Percentiles rank a stretch among this genome's conserved stretches.
Conservation (phyloP, 2,797 vertebrate species). For the Micropoecilia bifurca region DNA sequence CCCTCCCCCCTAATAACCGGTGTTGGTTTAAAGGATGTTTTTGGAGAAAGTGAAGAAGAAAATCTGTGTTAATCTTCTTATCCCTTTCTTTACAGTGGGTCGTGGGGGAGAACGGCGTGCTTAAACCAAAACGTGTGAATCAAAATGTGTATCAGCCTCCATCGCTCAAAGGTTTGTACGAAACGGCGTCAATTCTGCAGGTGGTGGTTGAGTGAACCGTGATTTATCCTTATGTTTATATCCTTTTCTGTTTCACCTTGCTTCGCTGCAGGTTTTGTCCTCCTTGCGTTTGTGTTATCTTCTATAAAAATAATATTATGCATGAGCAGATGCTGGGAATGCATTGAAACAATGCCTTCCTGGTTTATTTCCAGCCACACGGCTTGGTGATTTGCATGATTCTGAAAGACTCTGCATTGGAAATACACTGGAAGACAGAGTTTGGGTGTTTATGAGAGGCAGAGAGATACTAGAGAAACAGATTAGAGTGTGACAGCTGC, state of each 20-base stretch:
- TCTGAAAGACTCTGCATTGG: slow-evolving; percentile 20
- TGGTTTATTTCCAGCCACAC: slow-evolving; percentile 13
- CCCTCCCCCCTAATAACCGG: neutral
- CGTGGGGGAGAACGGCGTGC: slow-evolving; percentile 91
- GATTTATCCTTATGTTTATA: slow-evolving; percentile 52
- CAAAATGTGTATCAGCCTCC: slow-evolving; percentile 93
- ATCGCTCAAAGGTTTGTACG: slow-evolving; percentile 91
- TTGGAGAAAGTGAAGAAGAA: neutral
- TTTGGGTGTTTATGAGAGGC: slow-evolving; percentile 39
- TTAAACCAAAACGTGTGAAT: slow-evolving; percentile 92
- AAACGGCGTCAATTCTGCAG: neutral
- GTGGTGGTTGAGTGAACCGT: slow-evolving; percentile 38
- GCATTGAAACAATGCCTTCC: slow-evolving; percentile 13
- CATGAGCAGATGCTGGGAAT: slow-evolving; percentile 54
- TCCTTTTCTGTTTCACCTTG: slow-evolving; percentile 57
- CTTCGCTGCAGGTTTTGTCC: slow-evolving; percentile 50
- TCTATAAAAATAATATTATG: slow-evolving; percentile 16
- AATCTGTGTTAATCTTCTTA: neutral
- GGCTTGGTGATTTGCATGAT: slow-evolving; percentile 19
- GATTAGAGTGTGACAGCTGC: slow-evolving; percentile 84
- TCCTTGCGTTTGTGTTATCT: slow-evolving; percentile 26
- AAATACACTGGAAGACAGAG: slow-evolving; percentile 17
- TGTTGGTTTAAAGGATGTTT: neutral
- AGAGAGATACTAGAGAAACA: slow-evolving; percentile 45
- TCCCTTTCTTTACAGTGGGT: slow-evolving; percentile 82